Conservation (phyloP, 2,797 vertebrate species). For the Girardinus metallicus region DNA sequence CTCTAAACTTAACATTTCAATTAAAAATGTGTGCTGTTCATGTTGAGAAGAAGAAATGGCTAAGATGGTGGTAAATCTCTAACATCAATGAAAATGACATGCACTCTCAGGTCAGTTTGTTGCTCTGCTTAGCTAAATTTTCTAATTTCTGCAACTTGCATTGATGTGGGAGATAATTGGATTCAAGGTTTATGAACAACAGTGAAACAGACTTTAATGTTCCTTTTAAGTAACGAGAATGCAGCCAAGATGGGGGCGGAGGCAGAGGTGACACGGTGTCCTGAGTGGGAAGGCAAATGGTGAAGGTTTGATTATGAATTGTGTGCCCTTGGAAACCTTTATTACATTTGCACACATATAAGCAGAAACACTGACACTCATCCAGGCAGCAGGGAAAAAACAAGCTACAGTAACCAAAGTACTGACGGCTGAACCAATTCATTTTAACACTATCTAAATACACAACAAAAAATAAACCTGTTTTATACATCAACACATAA, state of each 20-base stretch:
- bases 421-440: conserved; percentile 1
- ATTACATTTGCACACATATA: conserved; percentile 23
- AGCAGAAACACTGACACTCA: not conserved
- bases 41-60: not conserved
- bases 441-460: conserved; percentile 18
- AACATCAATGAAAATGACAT: not conserved
- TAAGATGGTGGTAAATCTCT: not conserved
- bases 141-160: conserved; percentile 16
- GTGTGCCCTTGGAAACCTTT: conserved; percentile 38
- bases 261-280: conserved; percentile 44
- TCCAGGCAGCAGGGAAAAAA: not conserved
- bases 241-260: conserved; percentile 49
- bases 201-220: conserved; percentile 46
- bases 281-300: conserved; percentile 68
- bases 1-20: not conserved
- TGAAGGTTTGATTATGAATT: conserved; percentile 69
- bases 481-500: conserved; percentile 5
- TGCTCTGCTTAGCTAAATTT: conserved; percentile 12
- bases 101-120: not conserved
- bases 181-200: conserved; percentile 36
- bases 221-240: conserved; percentile 56
- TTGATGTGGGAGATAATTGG: conserved; percentile 50
- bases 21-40: not conserved
- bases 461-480: conserved; percentile 7
- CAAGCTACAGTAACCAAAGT: conserved; percentile 18